A percentile compares a stretch with the other conserved stretches of the same genome.
These are phyloP conservation scores for Lordiphosa stackelbergi DNA, from an alignment of 1,140 invertebrate genomes.

Conservation along the genomic window DNA sequence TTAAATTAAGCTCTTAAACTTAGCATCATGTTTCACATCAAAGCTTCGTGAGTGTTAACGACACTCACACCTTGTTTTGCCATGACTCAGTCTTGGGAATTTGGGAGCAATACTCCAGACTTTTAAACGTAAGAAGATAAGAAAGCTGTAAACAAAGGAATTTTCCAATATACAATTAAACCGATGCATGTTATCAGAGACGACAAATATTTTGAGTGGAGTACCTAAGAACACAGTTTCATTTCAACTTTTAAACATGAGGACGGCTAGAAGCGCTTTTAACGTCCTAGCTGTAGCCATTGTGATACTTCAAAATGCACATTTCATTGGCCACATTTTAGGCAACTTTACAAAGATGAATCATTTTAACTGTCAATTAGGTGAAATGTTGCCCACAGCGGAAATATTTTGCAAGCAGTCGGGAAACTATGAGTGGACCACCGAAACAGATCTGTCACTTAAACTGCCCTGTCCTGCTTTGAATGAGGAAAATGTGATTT, in stretches of 20 bases:
- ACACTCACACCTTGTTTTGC: too few species aligned
- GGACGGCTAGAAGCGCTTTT: neutral
- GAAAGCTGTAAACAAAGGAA: slow-evolving; percentile 2
- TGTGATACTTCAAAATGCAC: neutral
- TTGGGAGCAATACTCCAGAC: too few species aligned
- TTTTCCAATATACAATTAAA: neutral
- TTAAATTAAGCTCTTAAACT: too few species aligned
- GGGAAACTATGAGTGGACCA: neutral
- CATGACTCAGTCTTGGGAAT: too few species aligned
- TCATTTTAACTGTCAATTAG: slow-evolving; percentile 6
- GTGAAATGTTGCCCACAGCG: slow-evolving; percentile 1
- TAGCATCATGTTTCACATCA: too few species aligned
- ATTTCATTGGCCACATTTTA: neutral
- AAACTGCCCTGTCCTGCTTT: neutral
- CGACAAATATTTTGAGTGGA: neutral
- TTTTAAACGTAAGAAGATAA: too few species aligned
- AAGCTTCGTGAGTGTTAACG: too few species aligned
- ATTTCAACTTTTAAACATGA: neutral
- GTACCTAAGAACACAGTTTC: neutral
- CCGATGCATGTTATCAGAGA: neutral
- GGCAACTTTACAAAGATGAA: neutral
- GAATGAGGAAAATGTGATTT: neutral
- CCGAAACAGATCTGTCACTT: neutral
- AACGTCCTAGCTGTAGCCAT: neutral
- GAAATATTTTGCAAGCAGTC: slow-evolving; percentile 8